These are phyloP conservation scores for Diploptera punctata DNA, from an alignment of 2,888 invertebrate genomes.

Conservation along the genomic window DNA sequence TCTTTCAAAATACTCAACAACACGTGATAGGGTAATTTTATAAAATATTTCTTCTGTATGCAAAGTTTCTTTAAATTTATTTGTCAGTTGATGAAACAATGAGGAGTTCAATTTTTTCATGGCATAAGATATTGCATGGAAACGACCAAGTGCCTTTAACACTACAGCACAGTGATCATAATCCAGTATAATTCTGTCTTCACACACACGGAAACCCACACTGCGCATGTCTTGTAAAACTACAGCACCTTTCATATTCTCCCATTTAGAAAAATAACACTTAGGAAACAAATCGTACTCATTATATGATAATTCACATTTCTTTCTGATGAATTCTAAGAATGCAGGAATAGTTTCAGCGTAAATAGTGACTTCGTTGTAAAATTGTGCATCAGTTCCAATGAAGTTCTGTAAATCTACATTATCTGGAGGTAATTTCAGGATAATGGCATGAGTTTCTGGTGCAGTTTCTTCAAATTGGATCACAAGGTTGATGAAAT, in stretches of 20 bases:
- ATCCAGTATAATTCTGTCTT: slow-evolving; percentile 42
- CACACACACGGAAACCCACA: not conserved
- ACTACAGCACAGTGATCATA: slow-evolving; percentile 47
- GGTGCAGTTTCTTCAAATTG: not conserved
- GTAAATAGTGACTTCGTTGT: not conserved
- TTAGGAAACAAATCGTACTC: no score
- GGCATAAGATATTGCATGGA: slow-evolving; percentile 50
- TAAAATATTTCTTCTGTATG: not conserved
- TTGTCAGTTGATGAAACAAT: not conserved
- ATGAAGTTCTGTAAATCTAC: not conserved
- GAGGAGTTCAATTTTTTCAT: slow-evolving; percentile 20
- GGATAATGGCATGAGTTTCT: not conserved
- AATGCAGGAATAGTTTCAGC: not conserved
- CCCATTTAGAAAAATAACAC: not conserved
- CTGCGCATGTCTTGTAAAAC: not conserved
- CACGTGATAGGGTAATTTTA: not conserved
- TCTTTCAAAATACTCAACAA: not conserved
- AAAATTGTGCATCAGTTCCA: not conserved
- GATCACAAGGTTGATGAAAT: not conserved
- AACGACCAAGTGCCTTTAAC: slow-evolving; percentile 46
- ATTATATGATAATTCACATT: not conserved
- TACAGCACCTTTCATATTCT: not conserved
- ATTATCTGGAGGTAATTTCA: not conserved
- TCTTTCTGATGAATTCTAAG: not conserved
- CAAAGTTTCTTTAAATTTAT: not conserved